A percentile compares a stretch with the other conserved stretches of the same genome.
Conservation (phyloP, 2,113 vertebrate genomes). For the Cromileptes altivelis region DNA sequence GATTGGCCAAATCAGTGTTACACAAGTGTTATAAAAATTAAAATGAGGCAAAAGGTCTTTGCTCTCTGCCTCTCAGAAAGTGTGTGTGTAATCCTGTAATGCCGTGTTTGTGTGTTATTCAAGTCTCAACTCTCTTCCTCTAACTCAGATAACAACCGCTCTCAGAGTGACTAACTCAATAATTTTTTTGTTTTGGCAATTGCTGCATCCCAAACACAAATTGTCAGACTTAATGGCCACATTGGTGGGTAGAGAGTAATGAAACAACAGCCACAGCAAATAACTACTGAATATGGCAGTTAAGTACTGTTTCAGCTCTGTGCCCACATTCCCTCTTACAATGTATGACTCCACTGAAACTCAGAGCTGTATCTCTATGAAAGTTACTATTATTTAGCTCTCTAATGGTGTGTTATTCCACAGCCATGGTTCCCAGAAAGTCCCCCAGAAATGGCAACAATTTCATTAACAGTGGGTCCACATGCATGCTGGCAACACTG, state of each 20-base stretch:
- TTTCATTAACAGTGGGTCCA: too few relatives aligned
- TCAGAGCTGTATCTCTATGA: background rate
- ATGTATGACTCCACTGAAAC: background rate
- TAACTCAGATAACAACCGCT: background rate
- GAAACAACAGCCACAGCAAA: conserved; percentile 13
- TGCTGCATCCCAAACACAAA: background rate
- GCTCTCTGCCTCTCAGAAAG: background rate
- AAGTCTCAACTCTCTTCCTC: background rate
- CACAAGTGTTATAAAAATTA: background rate
- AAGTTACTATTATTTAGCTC: background rate
- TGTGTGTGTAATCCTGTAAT: background rate
- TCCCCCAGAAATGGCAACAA: too few relatives aligned
- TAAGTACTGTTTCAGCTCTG: background rate
- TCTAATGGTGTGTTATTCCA: background rate
- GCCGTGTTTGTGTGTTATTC: background rate
- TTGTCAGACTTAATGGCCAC: background rate
- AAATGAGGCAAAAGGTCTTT: background rate
- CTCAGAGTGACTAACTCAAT: conserved; percentile 9
- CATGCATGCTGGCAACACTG: background rate
- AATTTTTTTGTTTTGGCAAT: conserved; percentile 9
- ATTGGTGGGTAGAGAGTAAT: background rate
- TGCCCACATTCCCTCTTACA: background rate
- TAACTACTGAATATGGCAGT: background rate
- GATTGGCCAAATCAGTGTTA: background rate
- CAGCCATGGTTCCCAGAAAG: background rate